phyloP scores from a whole-genome alignment of 2,113 vertebrate genomes.

The Tragelaphus imberbis region DNA sequence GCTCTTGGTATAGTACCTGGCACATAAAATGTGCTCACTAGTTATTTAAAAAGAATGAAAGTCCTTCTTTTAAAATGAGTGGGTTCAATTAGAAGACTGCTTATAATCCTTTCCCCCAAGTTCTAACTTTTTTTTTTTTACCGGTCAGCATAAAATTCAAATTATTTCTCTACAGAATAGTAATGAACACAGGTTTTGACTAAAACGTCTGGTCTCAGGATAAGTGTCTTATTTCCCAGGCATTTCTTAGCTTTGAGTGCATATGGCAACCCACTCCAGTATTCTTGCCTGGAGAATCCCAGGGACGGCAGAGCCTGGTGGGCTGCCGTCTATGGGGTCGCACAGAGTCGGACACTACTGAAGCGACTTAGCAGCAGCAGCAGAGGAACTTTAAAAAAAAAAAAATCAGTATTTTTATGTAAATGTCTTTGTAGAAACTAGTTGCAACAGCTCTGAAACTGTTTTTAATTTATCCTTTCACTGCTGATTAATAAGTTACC shows the following conservation, averaged over 20 bases:
- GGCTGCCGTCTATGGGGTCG: too few relatives aligned
- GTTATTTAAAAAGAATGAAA: constrained; percentile 22
- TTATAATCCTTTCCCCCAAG: neutral
- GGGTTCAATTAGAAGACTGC: neutral
- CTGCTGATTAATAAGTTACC: constrained; percentile 8
- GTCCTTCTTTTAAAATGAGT: neutral
- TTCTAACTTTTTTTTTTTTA: neutral
- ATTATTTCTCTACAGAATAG: neutral
- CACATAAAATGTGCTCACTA: neutral
- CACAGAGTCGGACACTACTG: too few relatives aligned
- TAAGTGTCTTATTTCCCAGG: neutral
- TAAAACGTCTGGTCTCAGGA: neutral
- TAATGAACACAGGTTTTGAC: neutral
- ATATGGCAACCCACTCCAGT: neutral
- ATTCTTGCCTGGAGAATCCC: neutral
- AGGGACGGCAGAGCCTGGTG: too few relatives aligned
- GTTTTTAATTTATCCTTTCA: constrained; percentile 40
- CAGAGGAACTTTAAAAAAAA: neutral
- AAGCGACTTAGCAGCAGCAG: too few relatives aligned
- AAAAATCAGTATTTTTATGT: neutral
- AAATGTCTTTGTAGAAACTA: neutral
- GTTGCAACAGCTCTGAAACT: neutral
- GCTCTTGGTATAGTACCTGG: neutral
- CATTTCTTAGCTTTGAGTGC: constrained; percentile 5
- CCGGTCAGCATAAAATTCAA: neutral